Evolutionary conservation across 2,888 invertebrate species (phyloP), one percentile per base, ranked within the genome.

Genomic region (Drosophila formosana): DNA sequence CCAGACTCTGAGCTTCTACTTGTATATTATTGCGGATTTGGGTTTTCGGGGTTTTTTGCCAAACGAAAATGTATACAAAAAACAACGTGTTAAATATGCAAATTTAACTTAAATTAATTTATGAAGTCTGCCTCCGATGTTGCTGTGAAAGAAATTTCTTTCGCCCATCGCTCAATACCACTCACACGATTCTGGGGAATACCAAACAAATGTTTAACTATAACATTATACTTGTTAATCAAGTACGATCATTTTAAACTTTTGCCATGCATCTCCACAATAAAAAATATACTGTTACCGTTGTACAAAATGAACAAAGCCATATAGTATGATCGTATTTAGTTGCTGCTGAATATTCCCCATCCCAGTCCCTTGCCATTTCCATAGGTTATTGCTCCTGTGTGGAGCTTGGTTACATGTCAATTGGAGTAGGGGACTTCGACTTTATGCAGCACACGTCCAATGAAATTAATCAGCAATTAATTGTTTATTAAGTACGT

Each of bases 81-180:
- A 58, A 49, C 62, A 30, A 71, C 51, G 70, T 78, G 84, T 66
- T 84, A 81, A 81, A 85, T 85, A 84, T 84, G 85, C 80, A 84
- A 84, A 84, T 84, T 68, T 13, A 32, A 30, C 26, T 49, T 65
- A 71, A 84, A 73, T 79, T 75, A 69, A 80, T 82, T 84, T 67
- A 67, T 80, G 37, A 67, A 74, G 66, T 69, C 66, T 67, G 65
- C 64, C 64, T 43, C 18, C 41, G 8, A 55, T 69, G 61, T 51
- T 28, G 62, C 39, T 61, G 64, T 34, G 41, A 18, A 72, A 78
- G 73, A 83, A 82, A 84, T 80, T 80, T 82, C 72, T 68, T 73
- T 82, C 47, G 8, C 41, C 72, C 52, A 50, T 73, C 58, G 30
- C 46, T 57, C 51, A 41, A 39, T n/a, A 45, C 47, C 26, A 1